Base-by-base conservation (phyloP, 2,113 vertebrate species). In the Excalfactoria chinensis region DNA sequence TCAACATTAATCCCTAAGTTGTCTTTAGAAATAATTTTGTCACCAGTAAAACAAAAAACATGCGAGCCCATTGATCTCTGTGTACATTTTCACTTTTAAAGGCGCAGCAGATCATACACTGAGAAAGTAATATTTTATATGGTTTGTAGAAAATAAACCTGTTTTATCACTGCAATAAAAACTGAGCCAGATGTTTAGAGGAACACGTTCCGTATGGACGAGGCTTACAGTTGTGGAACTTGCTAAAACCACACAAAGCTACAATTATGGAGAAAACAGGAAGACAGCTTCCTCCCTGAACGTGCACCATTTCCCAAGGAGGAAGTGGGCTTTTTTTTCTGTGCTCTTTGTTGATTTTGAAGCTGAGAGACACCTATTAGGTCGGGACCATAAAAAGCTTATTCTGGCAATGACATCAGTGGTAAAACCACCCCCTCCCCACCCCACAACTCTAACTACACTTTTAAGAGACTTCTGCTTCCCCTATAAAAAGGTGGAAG, bases 211-310 rank as follows among this genome's bases (percentile, higher is more conserved):
- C 96, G 97, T 98, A 96, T 98, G 98, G 98, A 97, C 93, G 93
- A 97, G 88, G 80, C 84, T 95, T 90, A 77, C 83, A 93, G 90
- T 82, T 93, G 88, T 96, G 95, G 94, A 97, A 91, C 81, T 96
- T 94, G 94, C 85, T 93, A 95, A 96, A 95, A 95, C 93, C 97
- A 97, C 96, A 96, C 95, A 97, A 98, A 98, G 97, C 96, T 96
- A 97, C 97, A 98, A 95, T 97, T 98, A 98, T 71, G 84, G 96
- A 97, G 96, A 98, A 99, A 99, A 99, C 99, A 99, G 99, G 99
- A 99, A 99, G 98, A 93, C 96, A 96, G 90, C 97, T 98, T 99
- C 98, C 98, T 98, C 98, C 97, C 98, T 95, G 97, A 98, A 97
- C 91, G 86, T 96, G 95, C 97, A 97, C 97, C 93, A 93, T 98